phyloP scores from a whole-genome alignment of 1,140 invertebrate genomes.

The Drosophila fuyamai region DNA sequence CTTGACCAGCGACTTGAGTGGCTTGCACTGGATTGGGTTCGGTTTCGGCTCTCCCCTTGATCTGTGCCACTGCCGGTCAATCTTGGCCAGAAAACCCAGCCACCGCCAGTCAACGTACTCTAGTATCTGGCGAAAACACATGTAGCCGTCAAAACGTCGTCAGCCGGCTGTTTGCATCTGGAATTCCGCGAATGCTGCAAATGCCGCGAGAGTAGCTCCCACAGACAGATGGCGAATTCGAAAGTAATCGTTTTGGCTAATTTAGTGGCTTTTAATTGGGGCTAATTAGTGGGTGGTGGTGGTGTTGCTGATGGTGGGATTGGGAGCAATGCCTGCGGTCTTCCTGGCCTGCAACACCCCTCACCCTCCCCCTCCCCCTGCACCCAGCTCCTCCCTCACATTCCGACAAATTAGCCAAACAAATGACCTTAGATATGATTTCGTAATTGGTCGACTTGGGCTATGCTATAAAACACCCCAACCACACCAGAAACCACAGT shows the following conservation, averaged over 20 bases:
- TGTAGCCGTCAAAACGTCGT: conserved; percentile 64
- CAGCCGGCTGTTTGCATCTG: conserved; percentile 41
- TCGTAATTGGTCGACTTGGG: conserved; percentile 70
- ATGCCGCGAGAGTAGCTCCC: background rate
- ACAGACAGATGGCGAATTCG: conserved; percentile 2
- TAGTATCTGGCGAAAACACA: conserved; percentile 45
- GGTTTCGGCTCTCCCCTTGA: conserved; percentile 3
- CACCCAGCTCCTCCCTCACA: conserved; percentile 10
- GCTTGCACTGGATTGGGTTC: background rate
- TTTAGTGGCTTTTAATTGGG: conserved; percentile 43
- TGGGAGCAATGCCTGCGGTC: conserved; percentile 46
- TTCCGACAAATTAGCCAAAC: conserved; percentile 69
- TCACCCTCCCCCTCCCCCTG: background rate
- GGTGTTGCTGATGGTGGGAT: background rate
- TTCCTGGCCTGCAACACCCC: conserved; percentile 5
- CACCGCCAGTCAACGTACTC: conserved; percentile 13
- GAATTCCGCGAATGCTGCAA: conserved; percentile 36
- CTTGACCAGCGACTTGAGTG: conserved; percentile 6
- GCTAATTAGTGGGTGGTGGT: conserved; percentile 27
- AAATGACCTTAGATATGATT: conserved; percentile 83
- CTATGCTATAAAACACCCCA: conserved; percentile 11
- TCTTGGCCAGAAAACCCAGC: conserved; percentile 5
- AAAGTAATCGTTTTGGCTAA: conserved; percentile 42
- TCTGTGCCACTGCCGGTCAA: conserved; percentile 7
- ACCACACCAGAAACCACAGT: conserved; percentile 17